Conservation (phyloP, 2,797 vertebrate species). For the Microctenopoma steveboyesi region DNA sequence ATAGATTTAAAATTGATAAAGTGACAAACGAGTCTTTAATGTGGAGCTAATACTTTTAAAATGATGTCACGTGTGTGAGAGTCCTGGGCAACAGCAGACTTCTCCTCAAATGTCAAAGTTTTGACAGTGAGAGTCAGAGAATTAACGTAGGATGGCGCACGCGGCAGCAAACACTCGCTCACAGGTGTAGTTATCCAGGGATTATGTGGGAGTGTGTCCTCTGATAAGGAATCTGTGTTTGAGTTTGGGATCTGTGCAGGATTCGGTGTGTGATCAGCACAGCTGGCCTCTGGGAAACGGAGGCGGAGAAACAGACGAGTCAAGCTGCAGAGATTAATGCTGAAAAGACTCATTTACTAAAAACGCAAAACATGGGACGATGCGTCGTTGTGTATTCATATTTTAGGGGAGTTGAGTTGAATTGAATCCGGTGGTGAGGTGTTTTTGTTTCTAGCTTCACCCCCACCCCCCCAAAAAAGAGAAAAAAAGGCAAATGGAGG, state of each 20-base stretch:
- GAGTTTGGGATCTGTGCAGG: constrained; percentile 75
- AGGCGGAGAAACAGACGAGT: background rate
- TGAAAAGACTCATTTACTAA: background rate
- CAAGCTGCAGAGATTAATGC: constrained; percentile 7
- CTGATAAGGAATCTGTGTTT: constrained; percentile 81
- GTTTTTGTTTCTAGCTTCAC: background rate
- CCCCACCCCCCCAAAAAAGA: background rate
- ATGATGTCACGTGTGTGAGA: no score
- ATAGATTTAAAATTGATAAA: background rate
- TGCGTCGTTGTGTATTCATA: background rate
- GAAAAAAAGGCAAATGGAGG: background rate
- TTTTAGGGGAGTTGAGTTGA: background rate
- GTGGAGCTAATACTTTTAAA: no score
- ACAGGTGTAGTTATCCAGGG: constrained; percentile 63
- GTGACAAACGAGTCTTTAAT: background rate
- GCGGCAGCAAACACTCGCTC: background rate
- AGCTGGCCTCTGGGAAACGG: constrained; percentile 41
- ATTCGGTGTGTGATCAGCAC: constrained; percentile 76
- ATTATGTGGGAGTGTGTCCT: constrained; percentile 74
- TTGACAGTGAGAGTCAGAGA: background rate
- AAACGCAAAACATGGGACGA: background rate
- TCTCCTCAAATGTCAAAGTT: background rate
- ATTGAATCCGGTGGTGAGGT: background rate
- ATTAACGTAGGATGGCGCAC: constrained; percentile 13
- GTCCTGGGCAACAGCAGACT: background rate